These are phyloP conservation scores for Tetramorium parvispinum DNA, from an alignment of 1,140 invertebrate genomes.

Conservation along the genomic window DNA sequence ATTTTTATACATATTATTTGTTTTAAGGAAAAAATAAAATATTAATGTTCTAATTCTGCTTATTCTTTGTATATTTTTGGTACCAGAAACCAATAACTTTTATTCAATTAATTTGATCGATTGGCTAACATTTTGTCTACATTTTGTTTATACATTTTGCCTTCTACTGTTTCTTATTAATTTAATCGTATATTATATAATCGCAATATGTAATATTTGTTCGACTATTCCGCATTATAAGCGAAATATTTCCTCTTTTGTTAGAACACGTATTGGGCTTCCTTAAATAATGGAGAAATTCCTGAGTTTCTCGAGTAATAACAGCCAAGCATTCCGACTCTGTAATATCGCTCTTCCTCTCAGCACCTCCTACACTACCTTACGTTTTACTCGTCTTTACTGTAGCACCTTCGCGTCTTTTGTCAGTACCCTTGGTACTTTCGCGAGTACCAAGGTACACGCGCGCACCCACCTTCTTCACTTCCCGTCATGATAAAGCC, in stretches of 20 bases:
- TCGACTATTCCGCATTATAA: neutral
- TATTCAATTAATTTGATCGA: neutral
- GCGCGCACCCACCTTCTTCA: conserved; percentile 22
- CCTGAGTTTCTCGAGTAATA: conserved; percentile 58
- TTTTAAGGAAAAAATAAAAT: neutral
- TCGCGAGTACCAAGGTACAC: conserved; percentile 37
- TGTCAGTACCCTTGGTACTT: conserved; percentile 32
- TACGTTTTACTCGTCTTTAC: conserved; percentile 50
- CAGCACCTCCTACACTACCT: conserved; percentile 12
- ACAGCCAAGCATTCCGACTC: conserved; percentile 55
- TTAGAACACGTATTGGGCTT: conserved; percentile 39
- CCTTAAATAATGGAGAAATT: conserved; percentile 62
- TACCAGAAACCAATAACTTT: neutral
- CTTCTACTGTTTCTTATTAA: neutral
- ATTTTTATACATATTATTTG: neutral
- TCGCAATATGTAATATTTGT: neutral
- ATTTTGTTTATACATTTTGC: neutral
- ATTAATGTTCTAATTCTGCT: neutral
- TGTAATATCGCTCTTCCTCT: conserved; percentile 53
- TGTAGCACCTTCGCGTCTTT: conserved; percentile 50
- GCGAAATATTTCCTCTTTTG: conserved; percentile 47
- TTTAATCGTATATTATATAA: neutral
- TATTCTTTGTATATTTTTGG: neutral
- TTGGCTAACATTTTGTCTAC: neutral
- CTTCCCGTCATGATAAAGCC: conserved; percentile 27